A percentile compares a stretch with the other conserved stretches of the same genome.
Conservation (phyloP, 1,140 invertebrate species). For the Plodia interpunctella region DNA sequence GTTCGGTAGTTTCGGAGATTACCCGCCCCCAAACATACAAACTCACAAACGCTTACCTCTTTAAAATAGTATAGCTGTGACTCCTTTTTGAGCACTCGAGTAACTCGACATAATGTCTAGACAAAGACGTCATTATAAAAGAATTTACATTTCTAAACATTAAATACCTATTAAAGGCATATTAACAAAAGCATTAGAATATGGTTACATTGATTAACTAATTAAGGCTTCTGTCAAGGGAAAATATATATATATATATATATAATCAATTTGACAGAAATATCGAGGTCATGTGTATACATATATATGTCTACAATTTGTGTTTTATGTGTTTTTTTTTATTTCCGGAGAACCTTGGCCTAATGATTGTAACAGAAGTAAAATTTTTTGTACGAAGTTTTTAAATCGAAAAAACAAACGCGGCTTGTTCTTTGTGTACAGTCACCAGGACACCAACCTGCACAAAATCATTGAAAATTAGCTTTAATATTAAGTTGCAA, state of each 20-base stretch:
- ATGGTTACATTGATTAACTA: not conserved
- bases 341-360: not conserved
- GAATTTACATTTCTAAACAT: not conserved
- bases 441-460: no score
- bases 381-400: not conserved
- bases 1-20: no score
- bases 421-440: no score
- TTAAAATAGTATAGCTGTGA: no score
- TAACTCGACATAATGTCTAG: not conserved
- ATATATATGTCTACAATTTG: not conserved
- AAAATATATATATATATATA: not conserved
- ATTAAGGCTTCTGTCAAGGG: not conserved
- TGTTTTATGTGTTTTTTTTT: not conserved
- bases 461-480: no score
- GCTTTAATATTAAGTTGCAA: no score
- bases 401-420: not conserved
- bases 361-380: not conserved
- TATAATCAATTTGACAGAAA: not conserved
- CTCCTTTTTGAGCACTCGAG: no score
- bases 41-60: no score
- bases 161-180: not conserved
- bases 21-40: no score
- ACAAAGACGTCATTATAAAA: not conserved
- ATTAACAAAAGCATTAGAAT: not conserved
- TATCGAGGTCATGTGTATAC: not conserved